phyloP scores from a whole-genome alignment of 2,888 invertebrate species.

The Phlogophora meticulosa region DNA sequence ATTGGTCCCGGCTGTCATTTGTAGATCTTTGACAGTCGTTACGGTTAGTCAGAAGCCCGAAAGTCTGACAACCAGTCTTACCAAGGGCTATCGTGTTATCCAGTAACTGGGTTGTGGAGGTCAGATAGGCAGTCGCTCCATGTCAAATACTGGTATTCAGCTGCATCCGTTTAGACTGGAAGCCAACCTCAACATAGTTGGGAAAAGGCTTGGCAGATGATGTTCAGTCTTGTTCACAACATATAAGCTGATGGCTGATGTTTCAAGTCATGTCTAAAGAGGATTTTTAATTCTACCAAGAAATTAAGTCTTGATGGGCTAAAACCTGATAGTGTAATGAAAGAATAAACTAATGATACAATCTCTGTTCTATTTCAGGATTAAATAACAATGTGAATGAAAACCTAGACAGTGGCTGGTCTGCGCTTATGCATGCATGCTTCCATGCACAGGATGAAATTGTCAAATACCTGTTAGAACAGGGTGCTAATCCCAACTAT shows the following conservation, averaged over 20 bases:
- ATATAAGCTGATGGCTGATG: no score
- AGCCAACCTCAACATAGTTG: not conserved
- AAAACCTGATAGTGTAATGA: not conserved
- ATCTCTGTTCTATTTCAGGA: slow-evolving; percentile 73
- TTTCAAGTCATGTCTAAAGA: no score
- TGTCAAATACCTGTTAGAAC: slow-evolving; percentile 87
- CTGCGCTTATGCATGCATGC: slow-evolving; percentile 91
- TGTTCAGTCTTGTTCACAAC: not conserved
- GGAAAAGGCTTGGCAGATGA: not conserved
- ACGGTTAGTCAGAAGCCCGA: no score
- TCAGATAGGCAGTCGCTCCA: no score
- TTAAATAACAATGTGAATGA: slow-evolving; percentile 79
- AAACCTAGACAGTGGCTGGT: slow-evolving; percentile 91
- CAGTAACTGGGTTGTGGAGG: no score
- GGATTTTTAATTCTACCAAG: no score
- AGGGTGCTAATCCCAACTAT: slow-evolving; percentile 91
- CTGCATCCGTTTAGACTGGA: no score
- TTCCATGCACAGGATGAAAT: slow-evolving; percentile 90
- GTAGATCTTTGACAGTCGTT: no score
- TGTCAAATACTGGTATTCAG: no score
- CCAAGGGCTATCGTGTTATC: no score
- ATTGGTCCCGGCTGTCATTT: no score
- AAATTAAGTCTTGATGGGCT: not conserved
- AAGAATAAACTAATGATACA: not conserved
- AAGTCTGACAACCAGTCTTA: no score